Evolutionary conservation across 2,888 invertebrate species (phyloP), one percentile per base, ranked within the genome.

Genomic region (Epinotia demarniana): DNA sequence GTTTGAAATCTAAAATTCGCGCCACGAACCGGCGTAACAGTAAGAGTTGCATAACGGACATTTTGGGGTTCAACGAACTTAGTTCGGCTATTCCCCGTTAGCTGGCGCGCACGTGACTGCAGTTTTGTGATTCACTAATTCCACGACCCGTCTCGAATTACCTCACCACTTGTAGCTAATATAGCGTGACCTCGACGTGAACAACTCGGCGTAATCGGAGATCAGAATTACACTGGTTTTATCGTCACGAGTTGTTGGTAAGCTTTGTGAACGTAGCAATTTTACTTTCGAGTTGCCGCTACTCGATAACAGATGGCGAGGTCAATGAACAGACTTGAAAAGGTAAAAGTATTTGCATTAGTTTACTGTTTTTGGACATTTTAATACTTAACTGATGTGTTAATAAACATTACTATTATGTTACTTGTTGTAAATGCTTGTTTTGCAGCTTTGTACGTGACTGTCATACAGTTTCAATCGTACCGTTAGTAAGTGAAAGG

Each of bases 251-350:
- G 53, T 53, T 6, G 53, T 53, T 39, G 33, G 6, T 49, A 13
- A n/a, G n/a, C 8, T n/a, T n/a, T 53, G 8, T 53, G 6, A 53
- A 53, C n/a, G n/a, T 53, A n/a, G 8, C 53, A 5, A n/a, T 92
- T 92, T 92, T 93, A 92, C 92, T 92, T 93, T 92, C 87, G 86
- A 89, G 84, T 85, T 93, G 87, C 90, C 89, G 92, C 93, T 93
- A 93, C 86, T 79, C 78, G 84, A 79, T 85, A 86, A 86, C 81
- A 93, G 93, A 92, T 89, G 86, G 88, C 87, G 85, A 86, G 80
- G 82, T 84, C 72, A 61, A 16, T 72, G 66, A 75, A 81, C 77
- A 79, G 79, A 79, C 78, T 75, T 79, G 73, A 72, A 79, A 81
- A 80, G 78, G 78, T 77, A 79, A 75, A 70, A 64, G 60, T 61